A percentile compares a stretch with the other conserved stretches of the same genome.
phyloP scores from a whole-genome alignment of 2,888 invertebrate species.

The Linnaemya vulpina region DNA sequence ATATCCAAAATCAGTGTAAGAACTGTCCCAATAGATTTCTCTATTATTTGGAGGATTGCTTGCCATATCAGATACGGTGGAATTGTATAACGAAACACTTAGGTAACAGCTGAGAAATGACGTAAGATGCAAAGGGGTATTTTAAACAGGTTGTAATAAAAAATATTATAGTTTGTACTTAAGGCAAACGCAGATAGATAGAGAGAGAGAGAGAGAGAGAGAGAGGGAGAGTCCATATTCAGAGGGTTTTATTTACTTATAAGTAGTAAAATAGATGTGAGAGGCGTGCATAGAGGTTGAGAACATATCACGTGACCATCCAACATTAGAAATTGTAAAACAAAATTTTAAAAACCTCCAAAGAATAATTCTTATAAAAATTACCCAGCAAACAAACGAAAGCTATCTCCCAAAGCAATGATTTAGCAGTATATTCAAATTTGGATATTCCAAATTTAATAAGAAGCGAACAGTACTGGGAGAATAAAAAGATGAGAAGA shows the following conservation, averaged over 20 bases:
- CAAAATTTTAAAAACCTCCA: not conserved
- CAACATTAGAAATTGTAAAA: conserved; percentile 17
- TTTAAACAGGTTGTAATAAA: conserved; percentile 35
- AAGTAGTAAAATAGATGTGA: not conserved
- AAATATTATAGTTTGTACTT: conserved; percentile 42
- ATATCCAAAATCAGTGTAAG: not conserved
- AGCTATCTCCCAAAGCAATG: too few species aligned
- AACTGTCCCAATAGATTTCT: not conserved
- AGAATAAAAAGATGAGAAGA: too few species aligned
- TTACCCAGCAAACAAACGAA: not conserved
- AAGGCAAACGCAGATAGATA: not conserved
- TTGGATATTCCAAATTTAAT: too few species aligned
- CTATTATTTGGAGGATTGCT: not conserved
- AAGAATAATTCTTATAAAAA: not conserved
- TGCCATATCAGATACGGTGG: conserved; percentile 28
- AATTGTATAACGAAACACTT: conserved; percentile 76
- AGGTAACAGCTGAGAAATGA: conserved; percentile 83
- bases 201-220: too few species aligned
- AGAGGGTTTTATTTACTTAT: not conserved
- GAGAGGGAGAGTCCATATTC: not conserved
- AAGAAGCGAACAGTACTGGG: too few species aligned
- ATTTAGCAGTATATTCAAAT: too few species aligned
- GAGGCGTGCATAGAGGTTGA: conserved; percentile 9
- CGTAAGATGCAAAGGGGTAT: conserved; percentile 79
- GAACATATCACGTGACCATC: conserved; percentile 58